Percentiles rank a stretch among this genome's conserved stretches.
Evolutionary conservation across 1,140 invertebrate genomes (phyloP).

Genomic region (Drosophila novamexicana): DNA sequence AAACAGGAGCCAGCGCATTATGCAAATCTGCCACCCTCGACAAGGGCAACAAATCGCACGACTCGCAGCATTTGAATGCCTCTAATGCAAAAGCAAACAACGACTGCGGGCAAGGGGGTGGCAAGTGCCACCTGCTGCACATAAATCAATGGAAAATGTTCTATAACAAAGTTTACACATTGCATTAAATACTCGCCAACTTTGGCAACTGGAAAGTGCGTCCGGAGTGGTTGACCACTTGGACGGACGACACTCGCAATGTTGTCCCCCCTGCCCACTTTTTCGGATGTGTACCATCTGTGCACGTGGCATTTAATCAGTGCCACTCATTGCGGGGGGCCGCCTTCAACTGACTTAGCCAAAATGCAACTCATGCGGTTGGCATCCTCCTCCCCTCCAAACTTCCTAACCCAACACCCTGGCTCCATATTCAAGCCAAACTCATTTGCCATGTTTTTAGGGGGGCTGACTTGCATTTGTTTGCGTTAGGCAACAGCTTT

Average conservation of each 20-base stretch:
- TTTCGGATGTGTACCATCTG: slow-evolving; percentile 25
- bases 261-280: background rate
- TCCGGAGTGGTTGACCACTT: slow-evolving; percentile 72
- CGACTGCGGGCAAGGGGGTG: slow-evolving; percentile 17
- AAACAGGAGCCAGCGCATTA: slow-evolving; percentile 57
- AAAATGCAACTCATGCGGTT: slow-evolving; percentile 75
- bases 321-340: slow-evolving; percentile 47
- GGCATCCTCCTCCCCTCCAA: background rate
- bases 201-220: slow-evolving; percentile 18
- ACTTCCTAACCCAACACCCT: background rate
- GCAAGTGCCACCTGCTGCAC: slow-evolving; percentile 61
- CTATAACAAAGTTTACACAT: slow-evolving; percentile 49
- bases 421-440: slow-evolving; percentile 1
- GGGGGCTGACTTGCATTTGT: slow-evolving; percentile 53
- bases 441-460: slow-evolving; percentile 2
- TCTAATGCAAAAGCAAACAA: slow-evolving; percentile 73
- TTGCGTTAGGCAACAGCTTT: slow-evolving; percentile 36
- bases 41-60: slow-evolving; percentile 51
- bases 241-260: background rate
- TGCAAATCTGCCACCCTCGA: slow-evolving; percentile 71
- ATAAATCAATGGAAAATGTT: slow-evolving; percentile 54
- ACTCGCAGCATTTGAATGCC: slow-evolving; percentile 26
- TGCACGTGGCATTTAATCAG: slow-evolving; percentile 57
- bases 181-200: slow-evolving; percentile 59
- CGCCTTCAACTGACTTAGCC: slow-evolving; percentile 47